Conservation (phyloP, 2,797 vertebrate genomes). For the Mormyrus proboscirostris region DNA sequence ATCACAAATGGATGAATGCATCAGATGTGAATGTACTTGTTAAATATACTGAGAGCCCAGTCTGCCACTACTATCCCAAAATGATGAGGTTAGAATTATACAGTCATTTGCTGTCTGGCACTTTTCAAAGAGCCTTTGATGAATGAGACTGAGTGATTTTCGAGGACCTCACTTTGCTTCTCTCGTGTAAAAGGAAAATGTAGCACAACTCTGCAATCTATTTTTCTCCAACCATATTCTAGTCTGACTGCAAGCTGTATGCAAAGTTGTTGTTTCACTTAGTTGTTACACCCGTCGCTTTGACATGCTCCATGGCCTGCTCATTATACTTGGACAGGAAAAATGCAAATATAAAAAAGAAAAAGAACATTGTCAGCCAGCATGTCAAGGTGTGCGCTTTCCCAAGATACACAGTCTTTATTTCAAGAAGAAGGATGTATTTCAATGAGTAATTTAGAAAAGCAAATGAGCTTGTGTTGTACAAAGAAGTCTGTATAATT, state of each 20-base stretch:
- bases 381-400: not conserved
- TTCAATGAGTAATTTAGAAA: not conserved
- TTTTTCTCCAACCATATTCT: conserved; percentile 18
- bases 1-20: not conserved
- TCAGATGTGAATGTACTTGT: not conserved
- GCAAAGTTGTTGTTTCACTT: not conserved
- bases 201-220: conserved; percentile 36
- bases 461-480: not conserved
- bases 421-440: not conserved
- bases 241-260: not conserved
- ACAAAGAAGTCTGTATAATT: not conserved
- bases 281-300: not conserved
- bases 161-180: conserved; percentile 29
- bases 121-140: conserved; percentile 38
- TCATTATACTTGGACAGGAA: not conserved
- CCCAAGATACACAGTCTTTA: not conserved
- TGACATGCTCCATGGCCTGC: not conserved
- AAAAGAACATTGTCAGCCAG: not conserved
- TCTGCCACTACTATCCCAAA: not conserved
- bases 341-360: not conserved
- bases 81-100: not conserved
- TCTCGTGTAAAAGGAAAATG: conserved; percentile 31
- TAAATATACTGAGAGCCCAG: not conserved
- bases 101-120: conserved; percentile 12
- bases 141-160: conserved; percentile 40